Evolutionary conservation across 2,888 invertebrate genomes (phyloP), one percentile per base, ranked within the genome.

Genomic region (Orgyia antiqua): DNA sequence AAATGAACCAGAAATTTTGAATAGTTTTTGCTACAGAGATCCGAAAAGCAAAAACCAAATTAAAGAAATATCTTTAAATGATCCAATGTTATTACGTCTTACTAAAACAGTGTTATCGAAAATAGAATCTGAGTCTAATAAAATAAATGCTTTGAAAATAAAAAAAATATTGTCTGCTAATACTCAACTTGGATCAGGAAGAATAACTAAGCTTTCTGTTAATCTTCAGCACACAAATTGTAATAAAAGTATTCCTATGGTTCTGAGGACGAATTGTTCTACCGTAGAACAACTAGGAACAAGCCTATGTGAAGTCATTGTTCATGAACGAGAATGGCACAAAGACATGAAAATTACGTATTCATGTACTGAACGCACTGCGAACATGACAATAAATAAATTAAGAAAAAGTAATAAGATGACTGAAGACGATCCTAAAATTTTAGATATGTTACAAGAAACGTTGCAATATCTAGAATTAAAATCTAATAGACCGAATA

Each of bases 21-120:
- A 77, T 40, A 78, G 79, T 3, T 82, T 84, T 42, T 90, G 90
- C 56, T 74, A 79, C 29, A 67, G 78, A 12, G 77, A 72, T 29
- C 38, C 53, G 10, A 53, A 53, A 27, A 56, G 52, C 36, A 54
- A 24, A 8, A 31, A 46, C 18, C 10, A 52, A 8, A 47, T 53
- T 9, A 61, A 54, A 44, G 36, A 57, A 27, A 42, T 80, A 30
- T 47, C 66, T 18, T 24, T 51, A n/a, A 40, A 74, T 36, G 79
- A 79, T 45, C 67, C 61, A 12, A 34, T 76, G 7, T 52, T 80
- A 10, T 32, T 52, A 11, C 58, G 54, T 19, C 33, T 74, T 13
- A 48, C 58, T n/a, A 49, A 58, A 32, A 52, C 56, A 17, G 63
- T 66, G 17, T 31, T 76, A 12, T 55, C 56, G 34, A 68, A 73